Conservation (phyloP, 2,797 vertebrate species). For the Darevskia nairensis region DNA sequence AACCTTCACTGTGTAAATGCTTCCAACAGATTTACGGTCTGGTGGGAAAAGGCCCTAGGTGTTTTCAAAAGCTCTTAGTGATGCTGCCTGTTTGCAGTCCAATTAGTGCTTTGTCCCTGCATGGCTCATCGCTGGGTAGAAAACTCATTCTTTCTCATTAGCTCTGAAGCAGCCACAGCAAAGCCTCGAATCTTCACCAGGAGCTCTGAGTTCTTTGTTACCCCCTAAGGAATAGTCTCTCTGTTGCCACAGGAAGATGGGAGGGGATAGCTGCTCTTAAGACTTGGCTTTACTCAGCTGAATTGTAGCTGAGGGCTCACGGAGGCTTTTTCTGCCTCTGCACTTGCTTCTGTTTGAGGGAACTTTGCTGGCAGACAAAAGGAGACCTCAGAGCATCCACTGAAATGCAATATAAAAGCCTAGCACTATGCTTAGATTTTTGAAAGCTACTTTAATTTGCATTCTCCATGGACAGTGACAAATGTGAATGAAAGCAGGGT, state of each 20-base stretch:
- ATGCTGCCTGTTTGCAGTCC: constrained; percentile 14
- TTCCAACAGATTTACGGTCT: constrained; percentile 4
- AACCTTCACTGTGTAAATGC: neutral
- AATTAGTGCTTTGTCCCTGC: constrained; percentile 10
- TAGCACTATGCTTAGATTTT: neutral
- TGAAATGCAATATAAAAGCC: neutral
- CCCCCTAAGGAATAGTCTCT: neutral
- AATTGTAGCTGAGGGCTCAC: neutral
- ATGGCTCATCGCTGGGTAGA: neutral
- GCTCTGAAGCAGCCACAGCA: neutral
- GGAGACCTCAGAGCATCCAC: neutral
- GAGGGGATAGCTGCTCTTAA: neutral
- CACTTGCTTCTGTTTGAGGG: neutral
- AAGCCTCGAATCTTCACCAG: neutral
- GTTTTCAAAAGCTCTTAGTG: constrained; percentile 19
- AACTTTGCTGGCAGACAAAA: neutral
- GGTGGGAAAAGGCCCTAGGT: neutral
- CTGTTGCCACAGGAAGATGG: neutral
- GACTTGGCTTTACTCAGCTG: neutral
- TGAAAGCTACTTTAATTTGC: neutral
- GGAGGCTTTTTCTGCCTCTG: neutral
- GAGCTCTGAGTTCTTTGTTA: constrained; percentile 5
- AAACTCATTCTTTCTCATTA: constrained; percentile 23
- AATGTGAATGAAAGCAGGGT: neutral
- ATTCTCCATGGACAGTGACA: neutral